phyloP scores from a whole-genome alignment of 1,140 invertebrate species.

The Mactra quadrangularis region DNA sequence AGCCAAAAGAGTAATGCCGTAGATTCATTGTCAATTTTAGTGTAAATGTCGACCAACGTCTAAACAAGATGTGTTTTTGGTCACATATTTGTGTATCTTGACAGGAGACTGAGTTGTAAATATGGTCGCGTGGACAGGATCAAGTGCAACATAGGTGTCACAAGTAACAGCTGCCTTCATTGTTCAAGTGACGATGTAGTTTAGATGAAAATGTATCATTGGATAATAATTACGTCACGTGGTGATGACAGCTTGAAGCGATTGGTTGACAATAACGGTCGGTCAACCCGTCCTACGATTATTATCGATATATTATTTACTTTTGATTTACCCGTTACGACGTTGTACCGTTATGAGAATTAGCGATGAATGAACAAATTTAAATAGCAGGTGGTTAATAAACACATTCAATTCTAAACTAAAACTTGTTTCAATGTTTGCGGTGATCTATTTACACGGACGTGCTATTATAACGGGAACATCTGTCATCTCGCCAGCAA shows the following conservation, averaged over 20 bases:
- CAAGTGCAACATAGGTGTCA: background rate
- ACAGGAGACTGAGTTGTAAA: too few species aligned
- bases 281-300: too few species aligned
- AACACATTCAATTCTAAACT: slow-evolving; percentile 42
- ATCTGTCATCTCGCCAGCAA: slow-evolving; percentile 30
- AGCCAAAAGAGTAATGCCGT: too few species aligned
- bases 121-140: too few species aligned
- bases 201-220: background rate
- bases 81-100: too few species aligned
- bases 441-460: slow-evolving; percentile 31
- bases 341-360: slow-evolving; percentile 32
- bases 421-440: slow-evolving; percentile 36
- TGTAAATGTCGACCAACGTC: too few species aligned
- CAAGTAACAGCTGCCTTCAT: slow-evolving; percentile 15
- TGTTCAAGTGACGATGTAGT: background rate
- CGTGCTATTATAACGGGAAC: slow-evolving; percentile 56
- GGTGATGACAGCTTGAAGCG: slow-evolving; percentile 34
- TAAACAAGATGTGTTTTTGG: too few species aligned
- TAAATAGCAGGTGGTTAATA: slow-evolving; percentile 27
- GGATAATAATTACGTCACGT: slow-evolving; percentile 27
- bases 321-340: slow-evolving; percentile 3
- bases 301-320: slow-evolving; percentile 3
- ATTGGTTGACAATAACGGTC: slow-evolving; percentile 26
- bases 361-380: slow-evolving; percentile 4
- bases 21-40: too few species aligned